These are phyloP conservation scores for Austrolebias charrua DNA, from an alignment of 2,797 vertebrate species.

Conservation along the genomic window DNA sequence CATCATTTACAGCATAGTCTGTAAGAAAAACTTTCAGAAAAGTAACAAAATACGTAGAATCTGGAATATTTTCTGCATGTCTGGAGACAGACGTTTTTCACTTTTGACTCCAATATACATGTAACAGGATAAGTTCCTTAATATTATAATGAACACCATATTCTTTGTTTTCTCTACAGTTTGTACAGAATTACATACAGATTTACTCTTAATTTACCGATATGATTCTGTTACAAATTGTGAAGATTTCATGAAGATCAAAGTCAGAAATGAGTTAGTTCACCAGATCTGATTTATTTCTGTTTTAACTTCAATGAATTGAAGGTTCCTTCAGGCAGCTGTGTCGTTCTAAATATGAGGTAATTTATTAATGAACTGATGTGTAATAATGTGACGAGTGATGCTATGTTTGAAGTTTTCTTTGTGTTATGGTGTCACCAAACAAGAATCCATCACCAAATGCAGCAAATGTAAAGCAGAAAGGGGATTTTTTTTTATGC, in stretches of 20 bases:
- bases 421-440: neutral
- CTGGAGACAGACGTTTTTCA: no score
- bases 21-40: no score
- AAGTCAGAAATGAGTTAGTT: neutral
- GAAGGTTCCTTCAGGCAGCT: neutral
- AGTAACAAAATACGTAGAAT: no score
- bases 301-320: neutral
- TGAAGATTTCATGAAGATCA: neutral
- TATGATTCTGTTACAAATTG: no score
- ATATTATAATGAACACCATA: no score
- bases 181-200: no score
- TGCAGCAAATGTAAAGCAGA: neutral
- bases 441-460: conserved; percentile 5
- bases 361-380: neutral
- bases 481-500: neutral
- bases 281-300: neutral
- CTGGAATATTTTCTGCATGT: no score
- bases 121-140: no score
- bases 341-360: neutral
- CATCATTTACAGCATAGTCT: no score
- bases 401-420: neutral
- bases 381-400: neutral
- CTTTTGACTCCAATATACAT: no score
- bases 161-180: no score
- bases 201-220: neutral